Base-by-base conservation (phyloP, 92 coral and sea anemone genomes). In the Galaxea fascicularis region DNA sequence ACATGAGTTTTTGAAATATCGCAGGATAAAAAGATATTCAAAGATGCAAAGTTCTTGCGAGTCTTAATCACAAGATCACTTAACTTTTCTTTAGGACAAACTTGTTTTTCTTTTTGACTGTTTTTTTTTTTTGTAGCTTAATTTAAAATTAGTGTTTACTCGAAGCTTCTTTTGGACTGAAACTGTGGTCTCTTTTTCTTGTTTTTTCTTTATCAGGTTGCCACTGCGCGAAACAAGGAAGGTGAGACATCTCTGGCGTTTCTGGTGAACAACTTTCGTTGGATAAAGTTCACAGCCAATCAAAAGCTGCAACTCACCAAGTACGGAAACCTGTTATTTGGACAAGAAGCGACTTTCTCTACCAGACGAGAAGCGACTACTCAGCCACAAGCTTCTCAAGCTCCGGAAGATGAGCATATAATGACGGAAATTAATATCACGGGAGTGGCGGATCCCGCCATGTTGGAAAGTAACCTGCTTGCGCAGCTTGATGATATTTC, bases 401-500 rank as follows among this genome's bases (percentile, higher is more conserved):
- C 78, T 31, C 79, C 71, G 21, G 29, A 82, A 16, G 30, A 79
- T 20, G 79, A 74, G 26, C 82, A 85, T 25, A 82, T 91, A 25
- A 89, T 92, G 56, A 89, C 95, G 0, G 95, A 91, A 75, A 91
- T 94, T 57, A 94, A 94, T 79, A 91, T 91, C 62, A 91, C 92
- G 16, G 93, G 93, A 1, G 74, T 93, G 13, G 88, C 89, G 53
- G 93, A 92, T 28, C 80, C 98, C 1, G 78, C 91, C 16, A 77
- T 90, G 65, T 65, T 94, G 30, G 95, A 92, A 73, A 92, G 91
- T 66, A 94, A 94, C 46, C 82, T 92, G 3, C 82, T 92, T 15
- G 98, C 93, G 10, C 98, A 94, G 87, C 72, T 92, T 28, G 98
- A 92, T 56, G 98, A 94, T 76, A 93, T 93, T 69, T 93, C 97